A percentile compares a stretch with the other conserved stretches of the same genome.
Conservation (phyloP, 2,797 vertebrate species). For the Lophotriccus pileatus region DNA sequence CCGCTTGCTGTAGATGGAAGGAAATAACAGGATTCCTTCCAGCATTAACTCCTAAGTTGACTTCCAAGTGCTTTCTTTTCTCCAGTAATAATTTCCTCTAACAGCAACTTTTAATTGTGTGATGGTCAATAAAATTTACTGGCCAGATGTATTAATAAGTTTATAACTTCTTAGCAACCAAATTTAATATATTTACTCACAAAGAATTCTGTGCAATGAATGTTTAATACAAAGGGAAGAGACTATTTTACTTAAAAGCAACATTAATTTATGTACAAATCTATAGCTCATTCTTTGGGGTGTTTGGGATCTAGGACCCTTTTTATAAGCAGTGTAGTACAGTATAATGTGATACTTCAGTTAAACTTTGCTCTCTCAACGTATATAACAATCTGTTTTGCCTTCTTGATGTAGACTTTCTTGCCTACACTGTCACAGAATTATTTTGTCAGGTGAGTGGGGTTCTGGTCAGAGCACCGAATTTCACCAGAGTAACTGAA, state of each 20-base stretch:
- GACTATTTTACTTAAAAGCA: slow-evolving; percentile 64
- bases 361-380: slow-evolving; percentile 34
- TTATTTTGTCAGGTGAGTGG: background rate
- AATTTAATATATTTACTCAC: slow-evolving; percentile 72
- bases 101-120: slow-evolving; percentile 6
- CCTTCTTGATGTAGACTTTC: slow-evolving; percentile 4
- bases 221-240: slow-evolving; percentile 62
- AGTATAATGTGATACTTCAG: slow-evolving; percentile 30
- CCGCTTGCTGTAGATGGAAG: background rate
- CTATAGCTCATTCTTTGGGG: slow-evolving; percentile 34
- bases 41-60: slow-evolving; percentile 23
- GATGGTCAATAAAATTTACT: slow-evolving; percentile 32
- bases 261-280: slow-evolving; percentile 65
- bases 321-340: slow-evolving; percentile 52
- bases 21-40: slow-evolving; percentile 22
- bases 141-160: slow-evolving; percentile 49
- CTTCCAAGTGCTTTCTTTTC: slow-evolving; percentile 48
- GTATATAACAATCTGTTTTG: slow-evolving; percentile 10
- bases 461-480: background rate
- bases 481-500: background rate
- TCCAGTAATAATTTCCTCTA: slow-evolving; percentile 46
- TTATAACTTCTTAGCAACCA: slow-evolving; percentile 66
- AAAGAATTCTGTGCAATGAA: slow-evolving; percentile 60
- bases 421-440: slow-evolving; percentile 2
- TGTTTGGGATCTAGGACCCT: slow-evolving; percentile 26